Conservation (phyloP, 1,140 invertebrate species). For the Myzus persicae region DNA sequence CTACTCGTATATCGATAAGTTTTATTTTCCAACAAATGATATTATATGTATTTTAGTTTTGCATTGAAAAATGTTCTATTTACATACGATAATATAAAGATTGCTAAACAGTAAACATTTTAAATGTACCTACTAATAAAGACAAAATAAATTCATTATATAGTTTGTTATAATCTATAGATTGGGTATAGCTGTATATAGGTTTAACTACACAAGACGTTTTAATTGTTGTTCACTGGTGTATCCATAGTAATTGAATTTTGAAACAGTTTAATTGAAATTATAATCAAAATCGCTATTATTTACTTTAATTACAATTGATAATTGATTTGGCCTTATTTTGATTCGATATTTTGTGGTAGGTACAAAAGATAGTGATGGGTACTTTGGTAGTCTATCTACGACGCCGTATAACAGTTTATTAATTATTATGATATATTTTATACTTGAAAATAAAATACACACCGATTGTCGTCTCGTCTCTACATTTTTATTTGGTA, state of each 20-base stretch:
- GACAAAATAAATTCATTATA: too few relatives aligned
- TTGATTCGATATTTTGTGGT: too few relatives aligned
- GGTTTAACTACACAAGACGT: too few relatives aligned
- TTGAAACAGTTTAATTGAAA: too few relatives aligned
- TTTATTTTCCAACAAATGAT: not conserved
- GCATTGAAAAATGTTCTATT: not conserved
- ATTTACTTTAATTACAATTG: too few relatives aligned
- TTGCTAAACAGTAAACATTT: not conserved
- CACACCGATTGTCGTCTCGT: not conserved
- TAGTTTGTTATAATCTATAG: too few relatives aligned
- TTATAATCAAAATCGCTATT: too few relatives aligned
- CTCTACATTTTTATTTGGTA: not conserved
- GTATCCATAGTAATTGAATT: too few relatives aligned
- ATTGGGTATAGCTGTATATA: too few relatives aligned
- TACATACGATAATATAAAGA: not conserved
- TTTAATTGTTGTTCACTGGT: too few relatives aligned
- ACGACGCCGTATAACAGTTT: not conserved
- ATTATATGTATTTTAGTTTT: not conserved
- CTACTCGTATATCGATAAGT: not conserved
- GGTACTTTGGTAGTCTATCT: not conserved
- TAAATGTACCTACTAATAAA: too few relatives aligned
- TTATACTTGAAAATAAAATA: not conserved
- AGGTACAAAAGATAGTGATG: not conserved
- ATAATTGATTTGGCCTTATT: too few relatives aligned
- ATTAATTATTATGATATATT: not conserved